These are phyloP conservation scores for Menidia beryllina DNA, from an alignment of 2,113 vertebrate species.

Conservation along the genomic window DNA sequence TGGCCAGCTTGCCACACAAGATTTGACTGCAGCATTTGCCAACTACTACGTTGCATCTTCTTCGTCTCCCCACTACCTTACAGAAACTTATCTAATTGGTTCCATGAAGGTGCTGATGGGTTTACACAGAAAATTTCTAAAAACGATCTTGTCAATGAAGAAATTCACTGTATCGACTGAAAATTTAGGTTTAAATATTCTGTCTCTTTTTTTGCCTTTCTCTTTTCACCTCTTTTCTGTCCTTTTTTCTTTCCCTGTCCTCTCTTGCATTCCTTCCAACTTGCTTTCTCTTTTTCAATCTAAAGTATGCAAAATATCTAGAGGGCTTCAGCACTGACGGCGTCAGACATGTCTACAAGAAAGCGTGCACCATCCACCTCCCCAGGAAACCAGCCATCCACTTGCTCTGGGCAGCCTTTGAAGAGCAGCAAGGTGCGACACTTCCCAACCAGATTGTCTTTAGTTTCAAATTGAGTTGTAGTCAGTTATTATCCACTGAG, in stretches of 20 bases:
- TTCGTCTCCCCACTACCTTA: slow-evolving; percentile 99
- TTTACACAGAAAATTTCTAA: slow-evolving; percentile 99
- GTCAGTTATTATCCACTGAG: no score
- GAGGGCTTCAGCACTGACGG: slow-evolving; percentile 96
- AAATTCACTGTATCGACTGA: slow-evolving; percentile 83
- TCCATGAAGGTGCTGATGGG: slow-evolving; percentile 99
- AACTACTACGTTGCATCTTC: slow-evolving; percentile 99
- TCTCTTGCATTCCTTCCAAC: slow-evolving; percentile 65
- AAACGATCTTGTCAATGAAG: slow-evolving; percentile 94
- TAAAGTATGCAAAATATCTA: slow-evolving; percentile 99
- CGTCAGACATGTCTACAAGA: slow-evolving; percentile 95
- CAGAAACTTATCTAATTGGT: slow-evolving; percentile 99
- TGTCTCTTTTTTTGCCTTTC: slow-evolving; percentile 65
- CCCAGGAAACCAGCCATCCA: slow-evolving; percentile 94
- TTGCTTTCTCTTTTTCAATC: slow-evolving; percentile 84
- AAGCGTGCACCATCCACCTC: slow-evolving; percentile 95
- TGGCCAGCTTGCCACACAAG: slow-evolving; percentile 99
- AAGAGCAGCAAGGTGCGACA: slow-evolving; percentile 95
- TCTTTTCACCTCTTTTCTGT: slow-evolving; percentile 56
- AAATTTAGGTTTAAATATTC: slow-evolving; percentile 73
- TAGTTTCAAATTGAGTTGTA: no score
- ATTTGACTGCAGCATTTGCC: slow-evolving; percentile 99
- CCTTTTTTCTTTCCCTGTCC: slow-evolving; percentile 61
- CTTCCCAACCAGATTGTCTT: neutral
- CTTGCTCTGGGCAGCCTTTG: slow-evolving; percentile 97